Evolutionary conservation across 1,140 invertebrate genomes (phyloP).

Genomic region (Planococcus citri): DNA sequence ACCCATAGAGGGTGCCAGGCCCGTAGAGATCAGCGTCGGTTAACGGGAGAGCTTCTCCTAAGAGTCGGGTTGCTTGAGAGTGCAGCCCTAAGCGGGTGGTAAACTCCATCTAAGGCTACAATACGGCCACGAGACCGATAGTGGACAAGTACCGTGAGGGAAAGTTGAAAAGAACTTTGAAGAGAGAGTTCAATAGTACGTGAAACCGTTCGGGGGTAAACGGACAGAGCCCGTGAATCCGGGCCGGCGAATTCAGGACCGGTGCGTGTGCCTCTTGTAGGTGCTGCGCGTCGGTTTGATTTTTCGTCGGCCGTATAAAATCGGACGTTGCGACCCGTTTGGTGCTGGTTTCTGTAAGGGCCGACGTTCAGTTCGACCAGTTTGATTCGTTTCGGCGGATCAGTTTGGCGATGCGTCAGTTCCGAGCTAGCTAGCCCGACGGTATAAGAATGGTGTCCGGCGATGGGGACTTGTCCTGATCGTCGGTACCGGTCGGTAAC

Average conservation of each 20-base stretch:
- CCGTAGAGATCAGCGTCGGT: conserved; percentile 39
- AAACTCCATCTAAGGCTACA: conserved; percentile 79
- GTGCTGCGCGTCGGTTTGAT: not conserved
- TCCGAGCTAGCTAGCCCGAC: not conserved
- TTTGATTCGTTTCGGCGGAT: conserved; percentile 21
- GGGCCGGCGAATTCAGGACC: not conserved
- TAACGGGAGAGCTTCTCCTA: conserved; percentile 43
- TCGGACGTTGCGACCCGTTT: conserved; percentile 38
- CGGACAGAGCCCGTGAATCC: conserved; percentile 34
- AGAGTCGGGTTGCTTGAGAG: conserved; percentile 74
- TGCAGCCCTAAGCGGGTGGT: conserved; percentile 71
- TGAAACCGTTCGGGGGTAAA: conserved; percentile 64
- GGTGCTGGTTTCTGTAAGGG: conserved; percentile 33
- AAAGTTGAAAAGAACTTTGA: conserved; percentile 84
- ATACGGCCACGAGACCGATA: conserved; percentile 72
- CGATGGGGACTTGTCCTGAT: conserved; percentile 32
- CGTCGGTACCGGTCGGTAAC: conserved; percentile 38
- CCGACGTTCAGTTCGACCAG: conserved; percentile 30
- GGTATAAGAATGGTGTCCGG: not conserved
- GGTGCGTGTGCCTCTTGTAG: too few species aligned
- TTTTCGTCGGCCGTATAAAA: not conserved
- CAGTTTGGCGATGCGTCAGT: not conserved
- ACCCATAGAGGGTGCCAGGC: conserved; percentile 58
- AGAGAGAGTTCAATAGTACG: conserved; percentile 76
- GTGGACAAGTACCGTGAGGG: conserved; percentile 82